Base-by-base conservation (phyloP, 2,888 invertebrate genomes). In the Drosophila anceps region DNA sequence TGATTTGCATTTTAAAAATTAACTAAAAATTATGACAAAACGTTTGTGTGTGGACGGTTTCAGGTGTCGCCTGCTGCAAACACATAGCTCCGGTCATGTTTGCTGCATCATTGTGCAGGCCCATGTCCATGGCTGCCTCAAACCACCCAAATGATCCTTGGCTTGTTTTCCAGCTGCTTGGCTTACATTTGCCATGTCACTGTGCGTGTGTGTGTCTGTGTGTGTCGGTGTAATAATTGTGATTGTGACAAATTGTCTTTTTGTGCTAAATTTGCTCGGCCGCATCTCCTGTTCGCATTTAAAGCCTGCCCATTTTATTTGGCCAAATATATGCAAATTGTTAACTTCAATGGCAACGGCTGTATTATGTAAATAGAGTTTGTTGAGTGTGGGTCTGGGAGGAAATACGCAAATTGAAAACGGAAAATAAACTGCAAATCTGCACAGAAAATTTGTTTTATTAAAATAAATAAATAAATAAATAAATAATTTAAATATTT, bases 1-100 rank as follows among this genome's bases (percentile, higher is more conserved):
- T 88, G 87, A 87, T 87, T 87, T 88, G 87, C 87, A 90, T 88
- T 88, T 90, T 71, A 61, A 67, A 90, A 86, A 90, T 88, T 84
- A 86, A 77, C 76, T 82, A 74, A 82, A 88, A 88, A 90, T 80
- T 86, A 86, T 90, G 86, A 78, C 84, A 88, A 80, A 80, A 84
- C 39, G 39, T 50, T 29, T 53, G 15, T 76, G 63, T 71, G 58
- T 69, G 58, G 18, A 1, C 20, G 18, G 18, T 44, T 50, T 43
- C 76, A 81, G 73, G 71, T 70, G 68, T 53, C 46, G 55, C 29
- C 53, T 51, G 33, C 43, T 55, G 72, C 70, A 66, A 50, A 57
- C 65, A 80, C 67, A 80, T 59, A 79, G 12, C 67, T 73, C 46
- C 27, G 31, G 18, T 12, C 69, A 70, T 60, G 66, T 66, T 86